Conservation (phyloP, 1,140 invertebrate genomes). For the Drosophila albomicans region DNA sequence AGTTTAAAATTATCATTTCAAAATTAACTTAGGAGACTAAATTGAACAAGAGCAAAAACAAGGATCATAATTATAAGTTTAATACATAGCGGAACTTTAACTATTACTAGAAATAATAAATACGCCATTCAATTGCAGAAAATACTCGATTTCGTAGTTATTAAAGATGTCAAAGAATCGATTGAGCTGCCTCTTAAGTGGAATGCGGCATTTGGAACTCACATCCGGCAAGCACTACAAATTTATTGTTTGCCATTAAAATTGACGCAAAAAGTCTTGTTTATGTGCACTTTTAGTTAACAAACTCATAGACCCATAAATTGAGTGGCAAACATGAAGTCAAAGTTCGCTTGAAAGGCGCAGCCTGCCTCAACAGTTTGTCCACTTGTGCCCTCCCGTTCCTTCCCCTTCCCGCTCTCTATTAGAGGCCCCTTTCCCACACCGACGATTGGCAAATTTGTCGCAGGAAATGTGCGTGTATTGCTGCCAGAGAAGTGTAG, state of each 20-base stretch:
- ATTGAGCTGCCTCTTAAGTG: constrained; percentile 11
- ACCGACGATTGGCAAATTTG: constrained; percentile 68
- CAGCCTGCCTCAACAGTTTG: constrained; percentile 21
- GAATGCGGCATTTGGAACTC: constrained; percentile 4
- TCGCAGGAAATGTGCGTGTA: constrained; percentile 78
- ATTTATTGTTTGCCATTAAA: constrained; percentile 75
- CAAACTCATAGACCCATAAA: constrained; percentile 82
- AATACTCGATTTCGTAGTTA: constrained; percentile 40
- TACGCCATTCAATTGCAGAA: not conserved
- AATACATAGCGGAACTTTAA: no score
- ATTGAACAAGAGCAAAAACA: no score
- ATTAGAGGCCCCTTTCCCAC: constrained; percentile 27
- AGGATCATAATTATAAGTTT: no score
- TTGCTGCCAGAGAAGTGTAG: constrained; percentile 21
- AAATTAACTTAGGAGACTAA: no score
- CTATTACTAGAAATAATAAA: not conserved
- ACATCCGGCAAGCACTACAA: constrained; percentile 36
- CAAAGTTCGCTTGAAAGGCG: constrained; percentile 75
- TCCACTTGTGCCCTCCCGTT: constrained; percentile 16
- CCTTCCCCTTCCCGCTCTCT: constrained; percentile 1
- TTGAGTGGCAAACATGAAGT: constrained; percentile 75
- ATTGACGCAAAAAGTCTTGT: constrained; percentile 71
- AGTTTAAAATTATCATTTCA: no score
- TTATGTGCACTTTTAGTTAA: constrained; percentile 80
- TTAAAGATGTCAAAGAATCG: constrained; percentile 45